Conservation (phyloP, 2,888 invertebrate genomes). For the Antitype chi region DNA sequence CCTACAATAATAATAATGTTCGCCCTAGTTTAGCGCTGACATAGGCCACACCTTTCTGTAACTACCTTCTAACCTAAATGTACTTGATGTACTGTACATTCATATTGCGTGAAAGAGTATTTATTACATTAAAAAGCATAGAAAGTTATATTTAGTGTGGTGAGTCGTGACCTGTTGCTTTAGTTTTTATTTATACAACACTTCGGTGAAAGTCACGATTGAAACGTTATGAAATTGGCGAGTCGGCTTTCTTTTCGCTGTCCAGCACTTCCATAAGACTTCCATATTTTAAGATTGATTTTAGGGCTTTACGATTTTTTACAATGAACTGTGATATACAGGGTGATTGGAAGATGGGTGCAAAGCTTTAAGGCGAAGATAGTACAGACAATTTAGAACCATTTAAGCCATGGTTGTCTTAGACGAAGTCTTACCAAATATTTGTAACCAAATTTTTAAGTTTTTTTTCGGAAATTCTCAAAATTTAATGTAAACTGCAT, state of each 20-base stretch:
- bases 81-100: slow-evolving; percentile 1
- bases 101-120: slow-evolving; percentile 13
- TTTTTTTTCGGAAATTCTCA: too few species aligned
- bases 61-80: slow-evolving; percentile 20
- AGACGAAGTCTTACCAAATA: too few species aligned
- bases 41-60: slow-evolving; percentile 24
- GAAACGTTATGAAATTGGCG: slow-evolving; percentile 32
- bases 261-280: slow-evolving; percentile 14
- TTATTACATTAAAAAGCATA: slow-evolving; percentile 30
- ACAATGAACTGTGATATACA: too few species aligned
- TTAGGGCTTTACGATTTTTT: not conserved
- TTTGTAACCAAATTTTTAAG: too few species aligned
- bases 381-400: too few species aligned
- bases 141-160: slow-evolving; percentile 50
- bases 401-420: too few species aligned
- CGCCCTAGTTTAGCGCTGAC: slow-evolving; percentile 18
- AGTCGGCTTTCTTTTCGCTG: slow-evolving; percentile 43
- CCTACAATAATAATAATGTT: not conserved
- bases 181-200: slow-evolving; percentile 59
- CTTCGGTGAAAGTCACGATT: slow-evolving; percentile 60
- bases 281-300: not conserved
- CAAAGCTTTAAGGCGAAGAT: too few species aligned
- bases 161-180: slow-evolving; percentile 58
- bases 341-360: too few species aligned
- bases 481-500: too few species aligned